A percentile compares a stretch with the other conserved stretches of the same genome.
Evolutionary conservation across 2,888 invertebrate species (phyloP).

Genomic region (Chalcosyrphus nemorum): DNA sequence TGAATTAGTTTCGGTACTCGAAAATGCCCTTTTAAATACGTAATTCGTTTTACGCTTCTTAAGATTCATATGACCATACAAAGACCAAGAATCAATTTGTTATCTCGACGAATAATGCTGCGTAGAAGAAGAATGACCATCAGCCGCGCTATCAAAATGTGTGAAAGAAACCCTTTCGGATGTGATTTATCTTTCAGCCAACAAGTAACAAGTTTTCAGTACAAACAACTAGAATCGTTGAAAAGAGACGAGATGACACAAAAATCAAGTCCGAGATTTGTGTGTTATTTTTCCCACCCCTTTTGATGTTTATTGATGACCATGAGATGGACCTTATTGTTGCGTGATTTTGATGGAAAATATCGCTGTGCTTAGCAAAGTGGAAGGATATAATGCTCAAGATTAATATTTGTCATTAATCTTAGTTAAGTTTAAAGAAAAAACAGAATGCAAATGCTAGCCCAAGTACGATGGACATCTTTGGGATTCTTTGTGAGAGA

Average conservation of each 20-base stretch:
- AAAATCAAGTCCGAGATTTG: constrained; percentile 34
- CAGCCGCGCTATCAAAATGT: constrained; percentile 13
- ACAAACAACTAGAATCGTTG: constrained; percentile 22
- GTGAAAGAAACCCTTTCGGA: constrained; percentile 44
- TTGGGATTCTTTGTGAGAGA: no score
- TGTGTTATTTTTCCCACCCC: constrained; percentile 26
- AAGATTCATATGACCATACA: constrained; percentile 47
- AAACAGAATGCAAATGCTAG: constrained; percentile 29
- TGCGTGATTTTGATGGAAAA: constrained; percentile 58
- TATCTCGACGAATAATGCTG: constrained; percentile 43
- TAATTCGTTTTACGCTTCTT: constrained; percentile 54
- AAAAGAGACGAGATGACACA: constrained; percentile 31
- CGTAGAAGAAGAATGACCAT: constrained; percentile 11
- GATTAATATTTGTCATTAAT: constrained; percentile 67
- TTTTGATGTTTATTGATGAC: constrained; percentile 69
- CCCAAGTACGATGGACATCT: no score
- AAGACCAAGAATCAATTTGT: constrained; percentile 58
- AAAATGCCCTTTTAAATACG: constrained; percentile 41
- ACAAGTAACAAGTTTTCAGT: constrained; percentile 54
- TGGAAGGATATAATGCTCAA: constrained; percentile 44
- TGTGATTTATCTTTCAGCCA: constrained; percentile 52
- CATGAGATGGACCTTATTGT: constrained; percentile 56
- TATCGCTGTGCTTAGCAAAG: constrained; percentile 44
- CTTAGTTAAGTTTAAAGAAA: constrained; percentile 43
- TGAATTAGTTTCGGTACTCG: constrained; percentile 65